These are phyloP conservation scores for Paguma larvata DNA, from an alignment of 2,797 vertebrate species.

Conservation along the genomic window DNA sequence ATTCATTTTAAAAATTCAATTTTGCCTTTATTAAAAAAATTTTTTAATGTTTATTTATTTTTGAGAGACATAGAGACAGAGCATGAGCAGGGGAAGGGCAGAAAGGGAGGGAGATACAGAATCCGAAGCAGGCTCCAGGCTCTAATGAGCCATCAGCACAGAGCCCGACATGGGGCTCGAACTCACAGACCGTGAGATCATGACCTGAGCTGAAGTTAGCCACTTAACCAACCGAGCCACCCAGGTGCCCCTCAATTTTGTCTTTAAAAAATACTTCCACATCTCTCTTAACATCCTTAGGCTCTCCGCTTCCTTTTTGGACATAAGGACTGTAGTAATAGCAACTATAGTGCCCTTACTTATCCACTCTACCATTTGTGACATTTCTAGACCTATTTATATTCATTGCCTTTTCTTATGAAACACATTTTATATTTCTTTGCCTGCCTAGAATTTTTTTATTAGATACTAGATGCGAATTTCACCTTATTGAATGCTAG, in stretches of 20 bases:
- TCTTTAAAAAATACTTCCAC: background rate
- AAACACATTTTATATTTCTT: background rate
- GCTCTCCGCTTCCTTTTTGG: background rate
- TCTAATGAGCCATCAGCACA: too few relatives aligned
- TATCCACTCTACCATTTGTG: background rate
- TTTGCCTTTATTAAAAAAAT: background rate
- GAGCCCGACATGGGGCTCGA: too few relatives aligned
- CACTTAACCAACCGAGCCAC: too few relatives aligned
- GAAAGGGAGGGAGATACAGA: too few relatives aligned
- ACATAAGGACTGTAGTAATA: background rate
- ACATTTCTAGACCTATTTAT: background rate
- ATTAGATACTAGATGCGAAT: background rate
- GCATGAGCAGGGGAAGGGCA: too few relatives aligned
- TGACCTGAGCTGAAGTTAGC: too few relatives aligned
- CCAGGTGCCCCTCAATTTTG: background rate
- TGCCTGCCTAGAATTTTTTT: background rate
- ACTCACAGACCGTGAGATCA: too few relatives aligned
- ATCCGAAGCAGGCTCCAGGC: too few relatives aligned
- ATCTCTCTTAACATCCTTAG: background rate
- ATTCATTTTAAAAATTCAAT: background rate
- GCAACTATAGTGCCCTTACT: background rate
- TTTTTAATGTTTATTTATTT: too few relatives aligned
- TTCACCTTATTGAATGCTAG: background rate
- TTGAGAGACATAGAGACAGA: too few relatives aligned
- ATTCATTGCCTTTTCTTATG: background rate